Percentiles rank a stretch among this genome's conserved stretches.
Evolutionary conservation across 2,888 invertebrate species (phyloP).

Genomic region (Encarsia formosa): DNA sequence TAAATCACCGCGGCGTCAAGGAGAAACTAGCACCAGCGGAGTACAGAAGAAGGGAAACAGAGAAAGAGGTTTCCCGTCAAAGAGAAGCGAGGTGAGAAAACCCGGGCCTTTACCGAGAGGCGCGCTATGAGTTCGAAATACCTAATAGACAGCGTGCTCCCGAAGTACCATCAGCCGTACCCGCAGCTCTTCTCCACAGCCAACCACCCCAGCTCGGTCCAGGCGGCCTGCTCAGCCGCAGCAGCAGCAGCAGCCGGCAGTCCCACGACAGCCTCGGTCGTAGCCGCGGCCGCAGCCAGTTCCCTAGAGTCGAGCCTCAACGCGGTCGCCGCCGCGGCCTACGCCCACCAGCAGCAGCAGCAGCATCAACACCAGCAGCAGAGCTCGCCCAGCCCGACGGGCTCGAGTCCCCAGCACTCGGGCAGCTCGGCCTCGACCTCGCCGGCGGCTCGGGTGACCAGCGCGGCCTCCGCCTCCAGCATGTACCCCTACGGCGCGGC

Average conservation of each 20-base stretch:
- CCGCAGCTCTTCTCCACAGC: constrained; percentile 63
- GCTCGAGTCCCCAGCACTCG: constrained; percentile 67
- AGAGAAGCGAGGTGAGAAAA: constrained; percentile 13
- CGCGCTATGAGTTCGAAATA: constrained; percentile 86
- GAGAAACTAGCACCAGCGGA: neutral
- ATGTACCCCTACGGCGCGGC: constrained; percentile 79
- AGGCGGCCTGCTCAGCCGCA: constrained; percentile 24
- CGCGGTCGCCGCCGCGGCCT: constrained; percentile 70
- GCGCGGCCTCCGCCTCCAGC: constrained; percentile 77
- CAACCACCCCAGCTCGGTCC: constrained; percentile 56
- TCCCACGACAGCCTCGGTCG: neutral
- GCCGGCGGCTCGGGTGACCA: constrained; percentile 59
- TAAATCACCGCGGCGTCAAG: too few relatives aligned
- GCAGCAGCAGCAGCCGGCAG: constrained; percentile 23
- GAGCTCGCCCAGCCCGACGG: constrained; percentile 60
- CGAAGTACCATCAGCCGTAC: constrained; percentile 83
- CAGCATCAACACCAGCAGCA: constrained; percentile 28
- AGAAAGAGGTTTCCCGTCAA: neutral
- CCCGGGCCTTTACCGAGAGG: constrained; percentile 22
- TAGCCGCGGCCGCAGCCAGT: constrained; percentile 59
- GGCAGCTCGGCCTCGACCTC: constrained; percentile 65
- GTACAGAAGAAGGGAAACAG: too few relatives aligned
- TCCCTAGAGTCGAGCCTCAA: constrained; percentile 62
- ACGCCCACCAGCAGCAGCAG: constrained; percentile 16
- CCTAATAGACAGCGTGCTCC: constrained; percentile 96